phyloP scores from a whole-genome alignment of 92 coral and sea anemone species.

The Phenganax stokvisi region DNA sequence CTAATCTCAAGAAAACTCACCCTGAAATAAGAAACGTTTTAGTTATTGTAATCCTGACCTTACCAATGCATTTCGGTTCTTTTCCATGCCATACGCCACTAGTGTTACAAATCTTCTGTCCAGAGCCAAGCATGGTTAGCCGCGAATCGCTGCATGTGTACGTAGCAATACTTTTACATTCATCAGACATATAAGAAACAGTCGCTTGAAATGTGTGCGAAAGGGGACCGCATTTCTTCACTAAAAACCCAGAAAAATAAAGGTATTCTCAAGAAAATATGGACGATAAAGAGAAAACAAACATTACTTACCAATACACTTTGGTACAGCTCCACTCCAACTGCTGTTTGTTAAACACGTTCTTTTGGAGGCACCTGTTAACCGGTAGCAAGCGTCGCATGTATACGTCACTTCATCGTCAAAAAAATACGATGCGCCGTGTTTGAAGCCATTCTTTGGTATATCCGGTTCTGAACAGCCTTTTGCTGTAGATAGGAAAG shows the following conservation, averaged over 20 bases:
- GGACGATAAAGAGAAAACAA: neutral
- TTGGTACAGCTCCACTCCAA: constrained; percentile 20
- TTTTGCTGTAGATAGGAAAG: neutral
- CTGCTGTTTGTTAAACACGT: constrained; percentile 21
- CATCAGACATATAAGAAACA: neutral
- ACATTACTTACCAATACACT: constrained; percentile 23
- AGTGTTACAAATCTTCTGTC: constrained; percentile 16
- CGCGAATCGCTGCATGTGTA: neutral
- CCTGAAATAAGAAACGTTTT: too few species aligned
- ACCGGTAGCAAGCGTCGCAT: constrained; percentile 4
- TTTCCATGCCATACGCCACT: constrained; percentile 9
- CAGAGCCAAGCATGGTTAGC: constrained; percentile 25
- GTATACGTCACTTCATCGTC: constrained; percentile 5
- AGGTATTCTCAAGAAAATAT: neutral
- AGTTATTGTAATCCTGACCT: neutral
- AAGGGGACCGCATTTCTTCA: constrained; percentile 24
- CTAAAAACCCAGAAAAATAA: constrained; percentile 35
- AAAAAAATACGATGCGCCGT: constrained; percentile 1
- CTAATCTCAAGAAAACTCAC: too few species aligned
- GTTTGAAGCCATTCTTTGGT: constrained; percentile 12
- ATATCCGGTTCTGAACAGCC: neutral
- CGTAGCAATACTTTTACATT: neutral
- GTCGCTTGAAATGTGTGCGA: neutral
- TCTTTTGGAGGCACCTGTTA: neutral
- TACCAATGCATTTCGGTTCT: constrained; percentile 30